Evolutionary conservation across 2,888 invertebrate genomes (phyloP).

Genomic region (Drosophila trichaetosa): DNA sequence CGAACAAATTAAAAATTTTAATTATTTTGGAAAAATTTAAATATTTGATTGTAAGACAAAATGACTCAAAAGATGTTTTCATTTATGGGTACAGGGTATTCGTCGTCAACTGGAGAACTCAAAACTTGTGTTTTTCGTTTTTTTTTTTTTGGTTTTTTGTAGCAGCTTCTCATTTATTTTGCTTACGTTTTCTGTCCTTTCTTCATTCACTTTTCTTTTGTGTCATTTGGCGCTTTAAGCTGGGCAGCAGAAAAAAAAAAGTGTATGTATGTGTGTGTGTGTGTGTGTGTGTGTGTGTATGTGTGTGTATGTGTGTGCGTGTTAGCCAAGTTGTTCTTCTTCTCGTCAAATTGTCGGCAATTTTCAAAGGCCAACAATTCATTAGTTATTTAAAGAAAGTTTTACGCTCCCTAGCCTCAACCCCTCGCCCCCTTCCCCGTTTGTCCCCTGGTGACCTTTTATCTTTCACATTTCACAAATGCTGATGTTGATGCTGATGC

Average conservation of each 20-base stretch:
- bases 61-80: not conserved
- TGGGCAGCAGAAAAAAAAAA: conserved; percentile 28
- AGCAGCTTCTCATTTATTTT: conserved; percentile 21
- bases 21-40: not conserved
- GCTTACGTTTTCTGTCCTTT: conserved; percentile 19
- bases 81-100: conserved; percentile 2
- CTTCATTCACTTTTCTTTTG: conserved; percentile 21
- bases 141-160: not conserved
- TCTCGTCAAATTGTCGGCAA: conserved; percentile 53
- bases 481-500: conserved; percentile 22
- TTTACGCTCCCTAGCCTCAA: conserved; percentile 10
- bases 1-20: not conserved
- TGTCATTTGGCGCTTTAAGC: conserved; percentile 54
- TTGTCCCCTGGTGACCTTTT: conserved; percentile 38
- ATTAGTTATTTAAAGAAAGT: conserved; percentile 74
- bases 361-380: conserved; percentile 72
- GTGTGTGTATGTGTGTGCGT: conserved; percentile 38
- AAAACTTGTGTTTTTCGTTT: not conserved
- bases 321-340: conserved; percentile 21
- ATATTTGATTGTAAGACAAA: not conserved
- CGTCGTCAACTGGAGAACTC: not conserved
- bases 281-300: conserved; percentile 45
- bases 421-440: not conserved
- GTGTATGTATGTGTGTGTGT: conserved; percentile 27
- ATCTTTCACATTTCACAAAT: conserved; percentile 43